Base-by-base conservation (phyloP, 2,797 vertebrate genomes). In the Catharus ustulatus region DNA sequence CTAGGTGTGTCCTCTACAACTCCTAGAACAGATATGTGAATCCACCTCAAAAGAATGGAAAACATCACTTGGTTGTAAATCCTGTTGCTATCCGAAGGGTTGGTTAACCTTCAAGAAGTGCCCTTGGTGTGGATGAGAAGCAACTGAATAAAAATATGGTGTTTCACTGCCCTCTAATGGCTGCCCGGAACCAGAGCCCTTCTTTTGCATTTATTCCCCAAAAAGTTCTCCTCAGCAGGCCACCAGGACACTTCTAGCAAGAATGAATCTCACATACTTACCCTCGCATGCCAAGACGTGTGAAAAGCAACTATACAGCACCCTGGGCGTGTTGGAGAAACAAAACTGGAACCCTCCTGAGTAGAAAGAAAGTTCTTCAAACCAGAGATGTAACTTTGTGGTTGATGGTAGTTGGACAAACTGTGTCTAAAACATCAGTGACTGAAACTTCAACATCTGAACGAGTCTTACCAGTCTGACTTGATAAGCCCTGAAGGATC, bases 101-200 rank as follows among this genome's bases (percentile, higher is more conserved):
- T 79, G 76, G 11, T 83, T 95, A 75, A 90, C 80, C 89, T 97
- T 94, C 72, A 62, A 9, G 77, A 67, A 42, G 26, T 2, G n/a
- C 10, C 77, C 54, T 84, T 27, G 1, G 5, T 6, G 34, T 2
- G 40, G 49, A 5, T 22, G 36, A 61, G n/a, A 30, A 0, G 7
- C 19, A 4, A 8, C 11, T 8, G 20, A 20, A 55, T 22, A 29
- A 61, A 95, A 66, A 66, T 5, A 40, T 49, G 55, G 93, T 95
- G 27, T 91, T 84, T 93, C 87, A 80, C 89, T 96, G 97, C 97
- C 97, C 97, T 95, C 98, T 98, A 90, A 80, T 5, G 98, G 93
- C 80, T 80, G 5, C 1, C 11, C 1, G 11, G 4, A 52, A 17
- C 29, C 63, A 52, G 36, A 9, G 38, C 29, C 9, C 1, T 17